Conservation (phyloP, 2,113 vertebrate genomes). For the Cranoglanis bouderius region DNA sequence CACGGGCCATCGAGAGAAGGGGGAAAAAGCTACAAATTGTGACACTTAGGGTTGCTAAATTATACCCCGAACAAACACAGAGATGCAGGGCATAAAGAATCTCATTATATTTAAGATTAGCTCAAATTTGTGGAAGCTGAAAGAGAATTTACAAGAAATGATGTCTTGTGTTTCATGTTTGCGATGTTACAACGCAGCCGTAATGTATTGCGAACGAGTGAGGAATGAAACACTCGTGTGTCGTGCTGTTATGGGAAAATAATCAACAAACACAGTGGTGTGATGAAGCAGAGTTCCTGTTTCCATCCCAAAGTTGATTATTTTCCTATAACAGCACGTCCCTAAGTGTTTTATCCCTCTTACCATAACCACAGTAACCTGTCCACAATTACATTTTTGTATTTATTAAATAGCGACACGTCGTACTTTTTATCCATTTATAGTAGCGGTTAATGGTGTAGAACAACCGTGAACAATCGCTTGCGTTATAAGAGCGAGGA, state of each 20-base stretch:
- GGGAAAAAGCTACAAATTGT: slow-evolving; percentile 63
- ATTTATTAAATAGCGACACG: background rate
- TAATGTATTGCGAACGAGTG: slow-evolving; percentile 30
- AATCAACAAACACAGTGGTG: background rate
- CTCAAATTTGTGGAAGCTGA: slow-evolving; percentile 62
- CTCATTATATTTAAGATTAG: slow-evolving; percentile 72
- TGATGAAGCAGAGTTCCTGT: background rate
- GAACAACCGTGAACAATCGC: background rate
- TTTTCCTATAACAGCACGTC: background rate
- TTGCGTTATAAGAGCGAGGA: background rate
- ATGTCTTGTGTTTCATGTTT: slow-evolving; percentile 55
- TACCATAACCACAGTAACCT: background rate
- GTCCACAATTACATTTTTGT: background rate
- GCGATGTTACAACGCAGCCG: slow-evolving; percentile 61
- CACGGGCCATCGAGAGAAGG: slow-evolving; percentile 58
- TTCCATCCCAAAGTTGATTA: background rate
- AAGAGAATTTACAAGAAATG: slow-evolving; percentile 65
- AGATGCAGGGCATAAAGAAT: slow-evolving; percentile 67
- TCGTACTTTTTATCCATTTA: background rate
- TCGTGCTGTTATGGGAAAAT: background rate
- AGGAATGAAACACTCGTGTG: slow-evolving; percentile 11
- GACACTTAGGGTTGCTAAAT: slow-evolving; percentile 71
- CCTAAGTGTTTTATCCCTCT: background rate
- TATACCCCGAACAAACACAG: slow-evolving; percentile 74
- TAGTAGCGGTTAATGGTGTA: background rate